Evolutionary conservation across 2,797 vertebrate genomes (phyloP).

Genomic region (Gadopsis bispinosus): DNA sequence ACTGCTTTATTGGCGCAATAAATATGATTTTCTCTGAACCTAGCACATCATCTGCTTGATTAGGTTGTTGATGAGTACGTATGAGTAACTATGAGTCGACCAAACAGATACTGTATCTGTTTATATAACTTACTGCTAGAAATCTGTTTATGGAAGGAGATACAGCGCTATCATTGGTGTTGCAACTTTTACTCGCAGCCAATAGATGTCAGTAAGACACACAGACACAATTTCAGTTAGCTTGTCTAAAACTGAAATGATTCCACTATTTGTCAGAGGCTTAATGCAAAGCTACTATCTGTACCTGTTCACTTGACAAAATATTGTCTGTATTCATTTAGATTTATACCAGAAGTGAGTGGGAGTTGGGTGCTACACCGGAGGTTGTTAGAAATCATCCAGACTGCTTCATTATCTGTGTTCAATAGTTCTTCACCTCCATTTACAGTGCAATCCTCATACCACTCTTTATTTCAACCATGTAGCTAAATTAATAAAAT

Average conservation of each 20-base stretch:
- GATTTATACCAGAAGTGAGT: not conserved
- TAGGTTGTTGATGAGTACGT: not conserved
- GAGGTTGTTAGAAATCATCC: not conserved
- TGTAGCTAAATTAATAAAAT: too few relatives aligned
- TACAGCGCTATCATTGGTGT: not conserved
- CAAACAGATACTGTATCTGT: not conserved
- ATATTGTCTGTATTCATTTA: not conserved
- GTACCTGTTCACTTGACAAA: not conserved
- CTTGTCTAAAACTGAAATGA: too few relatives aligned
- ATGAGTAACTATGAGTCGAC: not conserved
- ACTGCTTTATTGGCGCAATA: constrained; percentile 24
- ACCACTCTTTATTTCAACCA: too few relatives aligned
- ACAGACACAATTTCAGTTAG: not conserved
- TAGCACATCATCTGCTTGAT: not conserved
- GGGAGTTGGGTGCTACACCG: not conserved
- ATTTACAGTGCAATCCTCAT: not conserved
- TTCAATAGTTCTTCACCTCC: not conserved
- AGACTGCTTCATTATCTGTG: not conserved
- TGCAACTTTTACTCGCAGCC: not conserved
- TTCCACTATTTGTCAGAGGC: too few relatives aligned
- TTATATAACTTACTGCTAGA: too few relatives aligned
- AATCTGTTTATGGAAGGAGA: not conserved
- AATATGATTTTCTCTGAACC: not conserved
- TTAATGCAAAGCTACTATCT: not conserved
- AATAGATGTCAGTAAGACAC: constrained; percentile 11